These are phyloP conservation scores for Drosophila suzukii DNA, from an alignment of 1,140 invertebrate genomes.

Conservation along the genomic window DNA sequence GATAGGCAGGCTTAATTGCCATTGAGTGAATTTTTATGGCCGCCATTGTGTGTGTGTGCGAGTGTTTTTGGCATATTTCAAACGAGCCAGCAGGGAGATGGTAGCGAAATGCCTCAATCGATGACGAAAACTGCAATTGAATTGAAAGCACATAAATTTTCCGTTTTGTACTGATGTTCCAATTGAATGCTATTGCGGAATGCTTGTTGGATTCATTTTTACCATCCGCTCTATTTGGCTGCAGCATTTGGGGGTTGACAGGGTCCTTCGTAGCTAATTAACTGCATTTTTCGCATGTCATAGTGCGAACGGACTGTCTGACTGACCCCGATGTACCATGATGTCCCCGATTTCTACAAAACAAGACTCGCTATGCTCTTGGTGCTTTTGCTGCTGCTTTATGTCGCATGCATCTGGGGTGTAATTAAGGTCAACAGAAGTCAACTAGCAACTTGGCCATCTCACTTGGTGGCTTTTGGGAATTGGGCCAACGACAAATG, in stretches of 20 bases:
- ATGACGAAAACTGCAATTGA: conserved; percentile 64
- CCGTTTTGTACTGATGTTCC: conserved; percentile 15
- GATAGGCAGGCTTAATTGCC: conserved; percentile 70
- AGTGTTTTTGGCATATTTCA: conserved; percentile 69
- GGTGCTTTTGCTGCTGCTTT: conserved; percentile 1
- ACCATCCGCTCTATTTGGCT: conserved; percentile 46
- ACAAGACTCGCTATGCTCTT: conserved; percentile 17
- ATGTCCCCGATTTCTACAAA: conserved; percentile 28
- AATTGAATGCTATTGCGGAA: not conserved
- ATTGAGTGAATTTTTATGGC: conserved; percentile 75
- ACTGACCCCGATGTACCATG: conserved; percentile 40
- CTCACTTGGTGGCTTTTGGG: conserved; percentile 26
- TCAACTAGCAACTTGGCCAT: conserved; percentile 63
- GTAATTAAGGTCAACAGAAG: conserved; percentile 74
- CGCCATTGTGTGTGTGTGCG: conserved; percentile 49
- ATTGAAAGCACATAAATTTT: conserved; percentile 73
- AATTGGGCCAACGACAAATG: conserved; percentile 38
- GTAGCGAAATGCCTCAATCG: conserved; percentile 31
- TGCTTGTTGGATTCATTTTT: conserved; percentile 6
- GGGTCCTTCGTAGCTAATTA: conserved; percentile 74
- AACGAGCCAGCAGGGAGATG: conserved; percentile 39
- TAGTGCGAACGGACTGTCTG: conserved; percentile 35
- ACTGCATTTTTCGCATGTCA: conserved; percentile 75
- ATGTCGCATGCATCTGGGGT: conserved; percentile 71
- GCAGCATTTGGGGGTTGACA: conserved; percentile 6